Evolutionary conservation across 2,797 vertebrate species (phyloP).

Genomic region (Sus cebifrons): DNA sequence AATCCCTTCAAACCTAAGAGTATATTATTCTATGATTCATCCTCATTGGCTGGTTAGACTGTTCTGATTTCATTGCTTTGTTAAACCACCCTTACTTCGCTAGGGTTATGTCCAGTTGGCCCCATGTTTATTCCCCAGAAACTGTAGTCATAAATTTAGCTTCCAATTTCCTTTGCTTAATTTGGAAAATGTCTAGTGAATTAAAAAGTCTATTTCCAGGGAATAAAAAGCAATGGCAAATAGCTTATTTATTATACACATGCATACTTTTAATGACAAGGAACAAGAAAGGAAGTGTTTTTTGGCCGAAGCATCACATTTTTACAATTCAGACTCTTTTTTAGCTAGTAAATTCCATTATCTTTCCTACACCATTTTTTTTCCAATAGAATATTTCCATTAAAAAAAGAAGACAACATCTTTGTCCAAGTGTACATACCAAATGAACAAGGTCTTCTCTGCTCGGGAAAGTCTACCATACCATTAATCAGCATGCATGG

Average conservation of each 20-base stretch:
- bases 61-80: conserved; percentile 65
- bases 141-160: conserved; percentile 73
- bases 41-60: conserved; percentile 58
- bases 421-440: neutral
- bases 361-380: conserved; percentile 31
- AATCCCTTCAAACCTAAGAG: conserved; percentile 63
- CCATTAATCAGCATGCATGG: conserved; percentile 41
- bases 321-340: conserved; percentile 68
- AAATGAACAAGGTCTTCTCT: conserved; percentile 4
- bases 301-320: conserved; percentile 69
- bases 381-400: neutral
- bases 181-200: conserved; percentile 77
- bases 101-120: conserved; percentile 63
- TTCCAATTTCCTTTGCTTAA: conserved; percentile 76
- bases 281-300: conserved; percentile 61
- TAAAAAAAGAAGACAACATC: neutral
- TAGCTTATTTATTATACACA: conserved; percentile 70
- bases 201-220: conserved; percentile 65
- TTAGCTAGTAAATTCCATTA: conserved; percentile 49
- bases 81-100: conserved; percentile 59
- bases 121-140: conserved; percentile 67
- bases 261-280: conserved; percentile 61
- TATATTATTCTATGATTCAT: conserved; percentile 74
- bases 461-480: neutral
- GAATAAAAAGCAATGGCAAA: conserved; percentile 69